Evolutionary conservation across 2,113 vertebrate genomes (phyloP), one percentile per base, ranked within the genome.

Genomic region (Leuciscus idus): DNA sequence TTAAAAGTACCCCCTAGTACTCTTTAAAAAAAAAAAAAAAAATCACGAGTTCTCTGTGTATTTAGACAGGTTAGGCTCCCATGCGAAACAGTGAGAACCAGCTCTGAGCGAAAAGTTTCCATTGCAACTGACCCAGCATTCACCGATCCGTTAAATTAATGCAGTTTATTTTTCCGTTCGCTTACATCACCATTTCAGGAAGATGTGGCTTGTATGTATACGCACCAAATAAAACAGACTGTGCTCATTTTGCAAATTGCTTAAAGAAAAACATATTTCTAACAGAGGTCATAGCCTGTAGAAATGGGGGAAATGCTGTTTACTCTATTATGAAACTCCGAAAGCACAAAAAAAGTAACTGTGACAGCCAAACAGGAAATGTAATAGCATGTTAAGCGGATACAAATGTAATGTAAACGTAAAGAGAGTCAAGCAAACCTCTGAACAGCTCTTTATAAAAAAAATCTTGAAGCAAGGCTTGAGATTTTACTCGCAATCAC

Each of bases 121-220:
- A 89, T 86, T 70, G 30, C 76, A 76, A 73, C 86, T 4, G 70
- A 82, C 61, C 80, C 79, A 62, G 33, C 39, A 28, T 50, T 64
- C 46, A 43, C 48, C 33, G 30, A 80, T 84, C 59, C 33, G 70
- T 89, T 87, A 89, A 88, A 89, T 85, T 33, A 76, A 68, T 28
- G 30, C 84, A 83, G 88, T 91, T 91, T 90, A 46, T 84, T 89
- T 87, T 90, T 92, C 88, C 75, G 78, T 77, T 64, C 50, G 28
- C 52, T 85, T 21, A 33, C 80, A 39, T 78, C 79, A 79, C 59
- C 28, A 50, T 73, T 89, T 77, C 21, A 80, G 52, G 57, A 80
- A 80, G 57, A 80, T 62, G 64, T 84, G 82, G 26, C 28, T 50
- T 82, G 59, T 33, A 55, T n/a, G 64, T 17, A 70, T 30, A 21